Conservation (phyloP, 2,113 vertebrate genomes). For the Tachysurus fulvidraco region DNA sequence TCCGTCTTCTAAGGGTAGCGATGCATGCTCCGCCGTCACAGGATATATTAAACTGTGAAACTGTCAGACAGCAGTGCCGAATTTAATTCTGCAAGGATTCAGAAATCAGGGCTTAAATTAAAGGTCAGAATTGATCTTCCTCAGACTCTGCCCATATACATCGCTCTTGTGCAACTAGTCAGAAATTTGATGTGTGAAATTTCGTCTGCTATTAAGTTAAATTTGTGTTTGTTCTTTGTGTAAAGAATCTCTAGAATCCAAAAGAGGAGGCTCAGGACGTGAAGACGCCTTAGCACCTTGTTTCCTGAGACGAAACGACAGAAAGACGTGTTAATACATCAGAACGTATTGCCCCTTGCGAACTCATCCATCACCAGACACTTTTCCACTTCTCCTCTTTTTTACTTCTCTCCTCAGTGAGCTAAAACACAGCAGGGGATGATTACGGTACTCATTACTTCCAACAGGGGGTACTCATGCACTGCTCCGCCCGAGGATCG, state of each 20-base stretch:
- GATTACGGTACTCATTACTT: neutral
- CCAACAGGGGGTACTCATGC: constrained; percentile 5
- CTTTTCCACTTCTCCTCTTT: neutral
- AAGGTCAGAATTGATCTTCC: neutral
- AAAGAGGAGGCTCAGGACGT: neutral
- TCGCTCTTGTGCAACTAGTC: neutral
- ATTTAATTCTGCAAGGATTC: neutral
- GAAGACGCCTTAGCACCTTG: neutral
- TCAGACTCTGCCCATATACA: neutral
- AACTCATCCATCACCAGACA: neutral
- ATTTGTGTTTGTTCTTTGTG: neutral
- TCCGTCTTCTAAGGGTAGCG: no score
- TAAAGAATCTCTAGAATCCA: neutral
- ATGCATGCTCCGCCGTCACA: no score
- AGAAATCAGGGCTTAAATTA: neutral
- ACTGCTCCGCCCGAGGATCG: neutral
- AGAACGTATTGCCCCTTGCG: neutral
- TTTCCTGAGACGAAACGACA: neutral
- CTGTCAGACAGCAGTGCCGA: no score
- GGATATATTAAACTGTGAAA: no score
- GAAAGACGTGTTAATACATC: neutral
- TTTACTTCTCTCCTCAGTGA: neutral
- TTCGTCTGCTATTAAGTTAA: no score
- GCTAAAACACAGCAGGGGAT: neutral
- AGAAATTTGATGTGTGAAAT: neutral